A percentile compares a stretch with the other conserved stretches of the same genome.
phyloP scores from a whole-genome alignment of 2,888 invertebrate species.

The Stenotaenia linearis region DNA sequence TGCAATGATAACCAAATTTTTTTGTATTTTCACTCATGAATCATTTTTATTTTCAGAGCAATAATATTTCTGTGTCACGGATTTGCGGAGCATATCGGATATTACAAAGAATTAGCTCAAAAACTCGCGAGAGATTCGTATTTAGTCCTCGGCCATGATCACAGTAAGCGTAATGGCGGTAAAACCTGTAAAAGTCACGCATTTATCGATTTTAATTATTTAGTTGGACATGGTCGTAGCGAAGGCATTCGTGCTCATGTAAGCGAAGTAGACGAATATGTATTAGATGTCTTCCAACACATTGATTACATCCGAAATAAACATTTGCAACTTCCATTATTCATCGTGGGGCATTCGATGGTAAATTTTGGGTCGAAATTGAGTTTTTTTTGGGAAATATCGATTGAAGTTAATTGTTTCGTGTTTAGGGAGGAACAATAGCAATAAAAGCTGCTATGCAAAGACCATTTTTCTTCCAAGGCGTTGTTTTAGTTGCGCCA shows the following conservation, averaged over 20 bases:
- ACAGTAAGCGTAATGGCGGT: slow-evolving; percentile 40
- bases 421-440: slow-evolving; percentile 48
- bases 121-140: slow-evolving; percentile 38
- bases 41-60: slow-evolving; percentile 37
- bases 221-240: slow-evolving; percentile 51
- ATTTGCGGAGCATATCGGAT: slow-evolving; percentile 41
- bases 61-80: slow-evolving; percentile 42
- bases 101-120: slow-evolving; percentile 41
- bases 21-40: neutral
- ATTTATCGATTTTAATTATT: slow-evolving; percentile 3
- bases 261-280: slow-evolving; percentile 44
- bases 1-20: neutral
- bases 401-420: no score
- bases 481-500: slow-evolving; percentile 47
- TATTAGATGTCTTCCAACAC: slow-evolving; percentile 46
- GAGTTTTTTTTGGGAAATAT: no score
- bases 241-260: slow-evolving; percentile 47
- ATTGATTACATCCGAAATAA: slow-evolving; percentile 43
- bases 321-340: slow-evolving; percentile 45
- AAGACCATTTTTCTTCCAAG: slow-evolving; percentile 45
- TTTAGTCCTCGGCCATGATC: slow-evolving; percentile 42
- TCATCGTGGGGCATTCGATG: slow-evolving; percentile 51
- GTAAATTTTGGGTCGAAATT: slow-evolving; percentile 43
- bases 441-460: slow-evolving; percentile 44
- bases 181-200: no score